Evolutionary conservation across 1,140 invertebrate genomes (phyloP).

Genomic region (Wiebesia pumilae): DNA sequence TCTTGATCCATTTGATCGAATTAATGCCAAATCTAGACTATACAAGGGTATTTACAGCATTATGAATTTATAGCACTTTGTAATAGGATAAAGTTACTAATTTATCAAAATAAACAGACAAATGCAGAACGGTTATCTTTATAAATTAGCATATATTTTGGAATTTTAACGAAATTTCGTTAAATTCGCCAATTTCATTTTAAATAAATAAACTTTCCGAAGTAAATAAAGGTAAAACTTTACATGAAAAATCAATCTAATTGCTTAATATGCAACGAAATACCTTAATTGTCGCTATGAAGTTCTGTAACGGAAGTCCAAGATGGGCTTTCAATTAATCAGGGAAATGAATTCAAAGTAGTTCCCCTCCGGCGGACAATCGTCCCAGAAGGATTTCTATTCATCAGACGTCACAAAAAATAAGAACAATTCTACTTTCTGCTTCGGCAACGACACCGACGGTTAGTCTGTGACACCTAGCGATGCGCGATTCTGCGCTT

Average conservation of each 20-base stretch:
- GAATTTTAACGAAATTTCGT: not conserved
- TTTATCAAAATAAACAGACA: too few species aligned
- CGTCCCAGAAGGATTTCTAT: not conserved
- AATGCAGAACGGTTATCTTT: too few species aligned
- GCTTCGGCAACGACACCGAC: not conserved
- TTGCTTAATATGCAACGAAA: not conserved
- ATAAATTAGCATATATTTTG: not conserved
- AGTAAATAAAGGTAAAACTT: not conserved
- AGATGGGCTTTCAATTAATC: slow-evolving; percentile 9
- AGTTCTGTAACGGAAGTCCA: not conserved
- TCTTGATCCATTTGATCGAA: too few species aligned
- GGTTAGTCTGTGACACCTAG: not conserved
- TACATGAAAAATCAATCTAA: not conserved
- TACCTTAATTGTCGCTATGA: not conserved
- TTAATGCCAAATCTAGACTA: too few species aligned
- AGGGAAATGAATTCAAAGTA: not conserved
- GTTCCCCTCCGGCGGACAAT: not conserved
- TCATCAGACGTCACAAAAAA: not conserved
- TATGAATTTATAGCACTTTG: too few species aligned
- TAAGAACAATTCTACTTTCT: not conserved
- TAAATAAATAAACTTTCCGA: not conserved
- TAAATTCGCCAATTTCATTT: not conserved
- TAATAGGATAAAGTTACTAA: too few species aligned
- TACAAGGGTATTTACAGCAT: too few species aligned
- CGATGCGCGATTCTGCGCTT: not conserved